Conservation (phyloP, 2,797 vertebrate species). For the Pangasius macronema region DNA sequence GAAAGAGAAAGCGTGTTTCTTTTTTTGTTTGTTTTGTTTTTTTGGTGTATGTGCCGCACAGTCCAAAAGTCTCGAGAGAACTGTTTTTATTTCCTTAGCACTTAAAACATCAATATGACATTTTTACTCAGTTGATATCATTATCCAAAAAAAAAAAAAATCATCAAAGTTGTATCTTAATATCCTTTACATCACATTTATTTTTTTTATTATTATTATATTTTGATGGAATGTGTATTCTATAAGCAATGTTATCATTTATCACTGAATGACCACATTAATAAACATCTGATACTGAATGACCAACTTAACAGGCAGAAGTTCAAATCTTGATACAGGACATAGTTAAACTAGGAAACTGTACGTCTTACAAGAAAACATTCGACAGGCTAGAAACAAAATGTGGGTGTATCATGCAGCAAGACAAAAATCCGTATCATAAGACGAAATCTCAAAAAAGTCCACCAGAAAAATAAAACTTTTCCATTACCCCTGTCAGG, state of each 20-base stretch:
- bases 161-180: neutral
- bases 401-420: neutral
- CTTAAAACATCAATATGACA: neutral
- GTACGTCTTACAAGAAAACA: neutral
- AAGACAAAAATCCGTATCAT: neutral
- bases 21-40: neutral
- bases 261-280: neutral
- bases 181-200: neutral
- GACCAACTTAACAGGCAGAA: neutral
- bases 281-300: neutral
- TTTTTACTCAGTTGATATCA: neutral
- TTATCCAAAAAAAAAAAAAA: too few species aligned
- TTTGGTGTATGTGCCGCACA: neutral
- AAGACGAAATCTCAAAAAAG: neutral
- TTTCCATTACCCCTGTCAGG: neutral
- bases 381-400: neutral
- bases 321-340: neutral
- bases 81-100: conserved; percentile 3
- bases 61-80: conserved; percentile 14
- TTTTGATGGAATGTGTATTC: neutral
- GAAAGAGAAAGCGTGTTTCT: conserved; percentile 19
- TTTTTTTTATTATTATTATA: neutral
- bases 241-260: neutral
- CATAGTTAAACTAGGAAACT: neutral
- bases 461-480: neutral